Evolutionary conservation across 92 coral and sea anemone species (phyloP).

Genomic region (Porites evermanni): DNA sequence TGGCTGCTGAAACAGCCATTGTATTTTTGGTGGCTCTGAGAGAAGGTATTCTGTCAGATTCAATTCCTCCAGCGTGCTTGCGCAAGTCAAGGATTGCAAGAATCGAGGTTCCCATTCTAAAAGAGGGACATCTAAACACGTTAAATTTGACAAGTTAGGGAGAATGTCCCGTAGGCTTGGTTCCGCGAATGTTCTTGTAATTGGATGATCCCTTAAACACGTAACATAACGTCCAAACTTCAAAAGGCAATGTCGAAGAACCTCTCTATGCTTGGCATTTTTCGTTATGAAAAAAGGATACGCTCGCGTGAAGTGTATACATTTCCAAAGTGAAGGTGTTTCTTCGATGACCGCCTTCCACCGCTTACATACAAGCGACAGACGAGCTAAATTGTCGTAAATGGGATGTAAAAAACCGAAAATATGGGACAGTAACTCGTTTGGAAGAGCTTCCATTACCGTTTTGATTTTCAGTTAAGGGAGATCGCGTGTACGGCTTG

Average conservation of each 20-base stretch:
- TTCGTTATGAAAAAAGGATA: slow-evolving; percentile 10
- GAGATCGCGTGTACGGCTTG: not conserved
- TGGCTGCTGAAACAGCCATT: slow-evolving; percentile 35
- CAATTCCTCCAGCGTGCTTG: slow-evolving; percentile 36
- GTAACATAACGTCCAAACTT: slow-evolving; percentile 34
- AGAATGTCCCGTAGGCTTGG: slow-evolving; percentile 9
- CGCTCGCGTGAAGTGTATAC: slow-evolving; percentile 33
- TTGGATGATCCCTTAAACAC: slow-evolving; percentile 42
- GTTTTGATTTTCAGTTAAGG: not conserved
- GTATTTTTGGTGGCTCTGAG: slow-evolving; percentile 23
- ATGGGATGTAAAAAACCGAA: slow-evolving; percentile 36
- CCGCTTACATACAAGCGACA: slow-evolving; percentile 32
- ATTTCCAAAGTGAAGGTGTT: slow-evolving; percentile 49
- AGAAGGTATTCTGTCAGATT: slow-evolving; percentile 33
- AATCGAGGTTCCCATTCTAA: slow-evolving; percentile 31
- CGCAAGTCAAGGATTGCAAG: slow-evolving; percentile 30
- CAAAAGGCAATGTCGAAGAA: slow-evolving; percentile 32
- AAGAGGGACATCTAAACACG: slow-evolving; percentile 45
- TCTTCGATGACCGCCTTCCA: slow-evolving; percentile 41
- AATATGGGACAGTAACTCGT: slow-evolving; percentile 36
- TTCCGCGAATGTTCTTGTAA: slow-evolving; percentile 44
- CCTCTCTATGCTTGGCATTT: slow-evolving; percentile 13
- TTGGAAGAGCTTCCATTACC: slow-evolving; percentile 36
- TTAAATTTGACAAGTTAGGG: slow-evolving; percentile 6
- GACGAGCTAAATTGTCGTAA: slow-evolving; percentile 24